These are phyloP conservation scores for Oxyscelio sp. DNA, from an alignment of 2,888 invertebrate species.

Conservation along the genomic window DNA sequence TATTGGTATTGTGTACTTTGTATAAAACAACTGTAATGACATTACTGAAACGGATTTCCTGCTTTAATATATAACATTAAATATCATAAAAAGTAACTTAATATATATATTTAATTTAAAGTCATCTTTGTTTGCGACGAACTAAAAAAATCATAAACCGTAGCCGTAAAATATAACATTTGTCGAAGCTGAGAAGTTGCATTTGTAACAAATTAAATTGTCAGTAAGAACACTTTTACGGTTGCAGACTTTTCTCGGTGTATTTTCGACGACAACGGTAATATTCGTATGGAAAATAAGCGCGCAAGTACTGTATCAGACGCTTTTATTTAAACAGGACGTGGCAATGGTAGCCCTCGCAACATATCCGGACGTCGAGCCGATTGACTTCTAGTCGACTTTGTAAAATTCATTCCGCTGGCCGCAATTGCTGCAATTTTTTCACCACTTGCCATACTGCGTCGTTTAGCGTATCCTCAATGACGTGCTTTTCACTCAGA, in stretches of 20 bases:
- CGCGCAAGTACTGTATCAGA: slow-evolving; percentile 50
- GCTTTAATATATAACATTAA: too few species aligned
- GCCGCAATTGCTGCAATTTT: slow-evolving; percentile 59
- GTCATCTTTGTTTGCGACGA: too few species aligned
- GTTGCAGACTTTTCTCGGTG: not conserved
- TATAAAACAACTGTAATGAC: too few species aligned
- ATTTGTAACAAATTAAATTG: too few species aligned
- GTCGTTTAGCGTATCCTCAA: slow-evolving; percentile 21
- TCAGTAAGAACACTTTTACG: too few species aligned
- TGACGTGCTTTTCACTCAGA: slow-evolving; percentile 7
- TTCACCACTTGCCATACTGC: slow-evolving; percentile 17
- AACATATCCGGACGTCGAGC: slow-evolving; percentile 68
- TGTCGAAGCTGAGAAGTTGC: too few species aligned
- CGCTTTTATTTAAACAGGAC: slow-evolving; percentile 77
- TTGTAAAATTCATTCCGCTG: slow-evolving; percentile 66
- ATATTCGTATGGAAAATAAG: slow-evolving; percentile 26
- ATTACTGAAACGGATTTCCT: too few species aligned
- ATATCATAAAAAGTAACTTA: too few species aligned
- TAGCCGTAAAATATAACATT: too few species aligned
- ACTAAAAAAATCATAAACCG: too few species aligned
- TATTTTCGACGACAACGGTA: not conserved
- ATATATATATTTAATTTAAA: too few species aligned
- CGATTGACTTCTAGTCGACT: slow-evolving; percentile 62
- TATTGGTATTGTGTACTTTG: too few species aligned
- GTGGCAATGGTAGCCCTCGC: slow-evolving; percentile 70